These are phyloP conservation scores for Pocillopora damicornis DNA, from an alignment of 64 coral and sea anemone species.

Conservation along the genomic window DNA sequence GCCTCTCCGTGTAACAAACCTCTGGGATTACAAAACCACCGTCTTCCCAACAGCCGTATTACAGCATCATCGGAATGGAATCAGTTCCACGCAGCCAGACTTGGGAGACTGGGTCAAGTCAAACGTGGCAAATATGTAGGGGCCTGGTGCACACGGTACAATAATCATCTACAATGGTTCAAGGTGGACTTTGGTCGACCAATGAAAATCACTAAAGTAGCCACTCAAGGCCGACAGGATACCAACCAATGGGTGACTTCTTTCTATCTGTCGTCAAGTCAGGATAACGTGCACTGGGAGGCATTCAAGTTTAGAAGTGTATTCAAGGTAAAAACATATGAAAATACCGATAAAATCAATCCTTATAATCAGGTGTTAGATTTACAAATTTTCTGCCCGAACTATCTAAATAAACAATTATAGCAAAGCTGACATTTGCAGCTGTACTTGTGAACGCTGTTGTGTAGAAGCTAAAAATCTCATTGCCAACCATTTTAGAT, in stretches of 20 bases:
- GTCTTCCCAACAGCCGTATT: constrained; percentile 41
- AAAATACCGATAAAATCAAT: not conserved
- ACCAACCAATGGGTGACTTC: constrained; percentile 41
- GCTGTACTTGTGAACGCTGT: too few species aligned
- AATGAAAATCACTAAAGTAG: constrained; percentile 39
- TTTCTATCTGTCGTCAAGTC: constrained; percentile 41
- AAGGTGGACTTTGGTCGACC: constrained; percentile 49
- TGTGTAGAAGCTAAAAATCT: too few species aligned
- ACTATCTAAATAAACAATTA: too few species aligned
- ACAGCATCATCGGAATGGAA: constrained; percentile 65
- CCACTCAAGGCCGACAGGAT: constrained; percentile 51
- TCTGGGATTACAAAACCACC: constrained; percentile 50
- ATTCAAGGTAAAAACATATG: constrained; percentile 37
- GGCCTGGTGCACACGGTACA: constrained; percentile 62
- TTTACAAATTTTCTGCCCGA: not conserved
- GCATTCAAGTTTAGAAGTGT: constrained; percentile 40
- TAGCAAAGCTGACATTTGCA: too few species aligned
- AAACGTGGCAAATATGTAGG: constrained; percentile 34
- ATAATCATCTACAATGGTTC: constrained; percentile 78
- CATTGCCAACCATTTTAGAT: too few species aligned
- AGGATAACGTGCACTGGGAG: constrained; percentile 53
- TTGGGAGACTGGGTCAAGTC: constrained; percentile 52
- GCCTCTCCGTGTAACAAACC: constrained; percentile 63
- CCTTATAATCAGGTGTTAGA: too few species aligned
- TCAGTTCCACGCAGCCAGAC: constrained; percentile 50